These are phyloP conservation scores for Masticophis lateralis DNA, from an alignment of 2,797 vertebrate genomes.

Conservation along the genomic window DNA sequence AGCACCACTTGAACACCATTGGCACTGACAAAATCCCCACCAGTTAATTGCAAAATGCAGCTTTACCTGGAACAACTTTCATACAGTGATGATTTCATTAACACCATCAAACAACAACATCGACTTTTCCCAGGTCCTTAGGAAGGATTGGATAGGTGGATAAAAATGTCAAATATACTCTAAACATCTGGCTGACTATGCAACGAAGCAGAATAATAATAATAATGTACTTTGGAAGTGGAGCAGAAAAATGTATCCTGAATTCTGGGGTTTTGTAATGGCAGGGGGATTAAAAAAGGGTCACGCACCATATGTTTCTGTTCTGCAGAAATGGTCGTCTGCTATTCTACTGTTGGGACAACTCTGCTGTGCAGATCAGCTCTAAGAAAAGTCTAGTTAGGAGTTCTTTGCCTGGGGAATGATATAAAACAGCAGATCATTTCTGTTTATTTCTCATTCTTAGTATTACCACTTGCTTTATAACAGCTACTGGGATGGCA, in stretches of 20 bases:
- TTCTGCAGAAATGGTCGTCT: neutral
- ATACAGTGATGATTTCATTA: neutral
- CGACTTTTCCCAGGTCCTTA: neutral
- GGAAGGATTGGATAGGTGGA: neutral
- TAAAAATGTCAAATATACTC: neutral
- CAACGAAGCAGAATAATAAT: neutral
- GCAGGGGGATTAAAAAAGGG: neutral
- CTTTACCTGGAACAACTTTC: neutral
- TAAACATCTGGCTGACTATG: neutral
- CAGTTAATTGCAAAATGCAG: neutral
- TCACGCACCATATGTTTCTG: neutral
- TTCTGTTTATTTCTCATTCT: neutral
- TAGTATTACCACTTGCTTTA: neutral
- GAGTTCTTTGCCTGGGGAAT: neutral
- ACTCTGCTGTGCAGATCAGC: neutral
- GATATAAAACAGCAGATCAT: neutral
- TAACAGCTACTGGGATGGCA: neutral
- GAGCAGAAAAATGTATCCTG: neutral
- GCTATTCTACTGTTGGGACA: neutral
- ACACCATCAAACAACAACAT: neutral
- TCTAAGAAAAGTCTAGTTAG: neutral
- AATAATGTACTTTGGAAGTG: neutral
- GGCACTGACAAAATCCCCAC: neutral
- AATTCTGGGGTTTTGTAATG: neutral
- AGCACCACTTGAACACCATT: neutral